Evolutionary conservation across 2,888 invertebrate species (phyloP), one percentile per base, ranked within the genome.

Genomic region (Parelbella ahira): DNA sequence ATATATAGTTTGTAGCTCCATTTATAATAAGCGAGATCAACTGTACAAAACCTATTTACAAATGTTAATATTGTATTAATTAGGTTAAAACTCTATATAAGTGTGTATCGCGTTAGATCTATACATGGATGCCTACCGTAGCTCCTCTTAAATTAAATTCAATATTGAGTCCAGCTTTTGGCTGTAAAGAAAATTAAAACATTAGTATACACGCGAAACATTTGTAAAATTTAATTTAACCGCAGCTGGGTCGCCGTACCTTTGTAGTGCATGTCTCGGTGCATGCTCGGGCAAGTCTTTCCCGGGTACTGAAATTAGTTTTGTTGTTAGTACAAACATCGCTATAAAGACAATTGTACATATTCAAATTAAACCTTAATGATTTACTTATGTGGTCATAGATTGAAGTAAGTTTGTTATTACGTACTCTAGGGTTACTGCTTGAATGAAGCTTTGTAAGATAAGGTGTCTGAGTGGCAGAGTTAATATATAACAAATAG

Each of bases 181-280:
- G 95, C 95, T 93, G 89, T 54, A 74, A 66, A 57, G 48, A 51
- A 55, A 48, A 44, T 37, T 27, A 25, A 21, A 36, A 20, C 24
- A 45, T 47, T 28, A 44, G 33, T 53, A 18, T 28, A 10, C 24
- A 15, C 12, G 9, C 20, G 20, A 20, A 34, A 27, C 9, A 21
- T 33, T 21, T 9, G 29, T 21, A 25, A 34, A 34, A 34, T 34
- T 28, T 34, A 41, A 41, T 34, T 11, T 25, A 42, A 34, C 11
- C 8, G 8, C 15, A 33, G 12, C 4, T 15, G 4, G 19, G 21
- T 13, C 5, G 21, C 21, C 21, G 20, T 84, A 94, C 94, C 94
- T 93, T 94, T 95, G 80, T 97, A 97, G 88, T 96, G 94, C 84
- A 96, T 94, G 71, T 96, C 95, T 79, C 93, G 93, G 88, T 95